Percentiles rank a stretch among this genome's conserved stretches.
Conservation (phyloP, 2,888 invertebrate genomes). For the Himalopsyche tibetana region DNA sequence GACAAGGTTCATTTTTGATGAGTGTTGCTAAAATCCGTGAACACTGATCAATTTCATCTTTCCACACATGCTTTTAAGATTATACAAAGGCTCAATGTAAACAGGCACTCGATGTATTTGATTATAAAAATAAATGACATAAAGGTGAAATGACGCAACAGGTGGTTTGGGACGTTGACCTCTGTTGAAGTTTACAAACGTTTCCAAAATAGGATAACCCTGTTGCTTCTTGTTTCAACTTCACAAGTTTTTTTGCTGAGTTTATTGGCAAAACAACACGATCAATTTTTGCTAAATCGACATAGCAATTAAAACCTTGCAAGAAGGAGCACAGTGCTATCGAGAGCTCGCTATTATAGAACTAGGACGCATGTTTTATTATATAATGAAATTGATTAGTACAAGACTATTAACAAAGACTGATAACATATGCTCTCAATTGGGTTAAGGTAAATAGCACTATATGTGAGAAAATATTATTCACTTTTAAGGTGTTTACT, state of each 20-base stretch:
- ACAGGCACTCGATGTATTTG: background rate
- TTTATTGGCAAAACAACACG: background rate
- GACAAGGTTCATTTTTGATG: no score
- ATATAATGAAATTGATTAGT: no score
- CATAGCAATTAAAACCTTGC: background rate
- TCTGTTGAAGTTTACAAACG: conserved; percentile 43
- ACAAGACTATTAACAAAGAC: no score
- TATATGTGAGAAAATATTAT: no score
- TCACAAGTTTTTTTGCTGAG: background rate
- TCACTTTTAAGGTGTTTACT: no score
- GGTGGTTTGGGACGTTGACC: conserved; percentile 49
- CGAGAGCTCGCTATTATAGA: no score
- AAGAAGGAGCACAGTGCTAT: background rate
- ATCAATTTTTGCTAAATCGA: background rate
- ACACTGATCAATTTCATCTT: no score
- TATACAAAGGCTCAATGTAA: background rate
- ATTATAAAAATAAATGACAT: conserved; percentile 20
- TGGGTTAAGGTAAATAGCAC: no score
- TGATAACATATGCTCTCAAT: no score
- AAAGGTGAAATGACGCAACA: conserved; percentile 25
- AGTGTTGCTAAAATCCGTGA: no score
- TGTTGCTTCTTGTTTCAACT: conserved; percentile 43
- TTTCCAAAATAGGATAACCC: conserved; percentile 57
- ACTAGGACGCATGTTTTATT: no score
- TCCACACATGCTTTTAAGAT: background rate